Base-by-base conservation (phyloP, 2,888 invertebrate species). In the Lepidocyrtoides sp. region DNA sequence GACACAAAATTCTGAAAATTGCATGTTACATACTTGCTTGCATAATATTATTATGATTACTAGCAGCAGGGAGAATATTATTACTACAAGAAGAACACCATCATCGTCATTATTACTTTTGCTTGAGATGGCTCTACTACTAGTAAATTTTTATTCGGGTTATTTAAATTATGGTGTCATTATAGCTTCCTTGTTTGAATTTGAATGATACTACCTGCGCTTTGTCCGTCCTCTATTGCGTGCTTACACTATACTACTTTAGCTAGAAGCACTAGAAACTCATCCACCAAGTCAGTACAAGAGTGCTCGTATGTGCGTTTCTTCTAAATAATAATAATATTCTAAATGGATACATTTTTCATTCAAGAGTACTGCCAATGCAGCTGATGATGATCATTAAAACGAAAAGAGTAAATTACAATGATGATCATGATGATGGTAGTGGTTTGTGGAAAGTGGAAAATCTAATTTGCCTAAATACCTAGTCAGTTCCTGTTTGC, bases 401-500 rank as follows among this genome's bases (percentile, higher is more conserved):
- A 75, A 75, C 26, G 75, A 48, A 75, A 51, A 48, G 23, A 75
- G 75, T 44, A 75, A 75, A 75, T 75, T 75, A 75, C 48, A 75
- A 69, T 69, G 69, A 69, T 69, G 17, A 69, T 69, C 8, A 69
- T 69, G 69, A 69, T 69, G 69, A 32, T 69, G 69, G 36, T 69
- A 41, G 69, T 69, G 41, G 69, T 41, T 69, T 69, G 69, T 36
- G 69, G 36, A 36, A 36, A 69, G 69, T 69, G 69, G 69, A 69
- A 69, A 69, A 69, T 69, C 69, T 69, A 69, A 69, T 69, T 69
- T 69, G 69, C 69, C 69, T 69, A 69, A 69, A 69, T 69, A 36
- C 69, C 69, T 69, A 36, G 72, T 44, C 44, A 44, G 72, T 72
- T 72, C 72, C 72, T 72, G 72, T 72, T 14, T 72, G 41, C 44